Evolutionary conservation across 1,140 invertebrate species (phyloP).

Genomic region (Archivesica marissinica): DNA sequence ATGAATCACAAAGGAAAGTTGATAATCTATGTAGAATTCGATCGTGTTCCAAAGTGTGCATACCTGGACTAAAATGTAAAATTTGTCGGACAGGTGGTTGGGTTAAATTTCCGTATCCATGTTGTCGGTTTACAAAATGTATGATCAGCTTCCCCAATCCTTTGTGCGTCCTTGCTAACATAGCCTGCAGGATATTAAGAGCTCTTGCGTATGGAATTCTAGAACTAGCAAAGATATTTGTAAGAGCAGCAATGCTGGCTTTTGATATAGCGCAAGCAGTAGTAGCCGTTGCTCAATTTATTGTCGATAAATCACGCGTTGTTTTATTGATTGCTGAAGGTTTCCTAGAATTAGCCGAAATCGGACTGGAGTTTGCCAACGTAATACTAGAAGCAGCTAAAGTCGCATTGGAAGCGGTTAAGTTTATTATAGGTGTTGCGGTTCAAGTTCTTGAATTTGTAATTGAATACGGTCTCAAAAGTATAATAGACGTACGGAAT

Average conservation of each 20-base stretch:
- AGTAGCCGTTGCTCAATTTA: conserved; percentile 44
- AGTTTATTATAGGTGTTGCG: conserved; percentile 32
- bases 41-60: conserved; percentile 36
- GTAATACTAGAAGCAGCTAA: conserved; percentile 12
- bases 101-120: conserved; percentile 29
- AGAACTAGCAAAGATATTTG: conserved; percentile 53
- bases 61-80: conserved; percentile 55
- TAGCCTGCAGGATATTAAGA: conserved; percentile 32
- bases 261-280: conserved; percentile 48
- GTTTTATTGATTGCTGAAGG: conserved; percentile 28
- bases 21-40: conserved; percentile 60
- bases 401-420: conserved; percentile 48
- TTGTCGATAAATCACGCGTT: conserved; percentile 52
- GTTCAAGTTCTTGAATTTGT: conserved; percentile 35
- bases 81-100: conserved; percentile 2
- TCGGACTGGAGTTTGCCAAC: conserved; percentile 38
- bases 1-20: conserved; percentile 55
- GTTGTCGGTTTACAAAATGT: conserved; percentile 41
- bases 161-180: conserved; percentile 38
- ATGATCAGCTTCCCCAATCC: conserved; percentile 51
- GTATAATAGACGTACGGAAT: conserved; percentile 53
- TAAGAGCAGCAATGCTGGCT: conserved; percentile 22
- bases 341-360: conserved; percentile 19
- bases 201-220: conserved; percentile 20
- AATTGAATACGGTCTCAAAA: conserved; percentile 23